These are phyloP conservation scores for Danionella dracula DNA, from an alignment of 2,797 vertebrate genomes.

Conservation along the genomic window DNA sequence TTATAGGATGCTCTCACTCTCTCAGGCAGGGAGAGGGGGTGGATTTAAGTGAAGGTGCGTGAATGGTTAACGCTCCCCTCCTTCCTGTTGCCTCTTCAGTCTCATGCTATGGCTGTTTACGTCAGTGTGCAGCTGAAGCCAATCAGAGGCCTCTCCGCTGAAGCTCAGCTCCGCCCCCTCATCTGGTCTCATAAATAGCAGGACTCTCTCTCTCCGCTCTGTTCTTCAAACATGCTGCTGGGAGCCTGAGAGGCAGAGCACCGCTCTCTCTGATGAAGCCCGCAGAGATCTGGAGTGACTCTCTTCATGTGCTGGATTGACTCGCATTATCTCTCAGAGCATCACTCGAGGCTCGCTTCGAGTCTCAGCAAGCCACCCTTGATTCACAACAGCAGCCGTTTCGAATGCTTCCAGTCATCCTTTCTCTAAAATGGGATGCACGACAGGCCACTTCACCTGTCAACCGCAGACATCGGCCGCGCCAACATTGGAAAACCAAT, in stretches of 20 bases:
- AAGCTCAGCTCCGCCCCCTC: constrained; percentile 56
- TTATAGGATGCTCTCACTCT: constrained; percentile 5
- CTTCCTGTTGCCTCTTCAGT: constrained; percentile 58
- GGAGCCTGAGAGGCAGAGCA: constrained; percentile 52
- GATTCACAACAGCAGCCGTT: no score
- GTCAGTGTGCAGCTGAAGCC: constrained; percentile 55
- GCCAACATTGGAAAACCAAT: constrained; percentile 51
- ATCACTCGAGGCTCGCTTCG: no score
- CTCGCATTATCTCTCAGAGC: no score
- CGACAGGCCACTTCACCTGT: constrained; percentile 72
- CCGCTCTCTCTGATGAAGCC: constrained; percentile 50
- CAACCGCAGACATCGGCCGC: constrained; percentile 62
- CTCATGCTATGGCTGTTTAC: constrained; percentile 57
- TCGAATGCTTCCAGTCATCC: constrained; percentile 19
- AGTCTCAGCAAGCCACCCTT: no score
- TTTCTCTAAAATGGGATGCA: constrained; percentile 76
- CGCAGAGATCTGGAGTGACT: constrained; percentile 59
- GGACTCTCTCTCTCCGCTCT: constrained; percentile 50
- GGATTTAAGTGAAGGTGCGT: constrained; percentile 47
- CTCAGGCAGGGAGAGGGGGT: constrained; percentile 44
- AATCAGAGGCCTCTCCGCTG: constrained; percentile 59
- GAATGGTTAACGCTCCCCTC: constrained; percentile 57
- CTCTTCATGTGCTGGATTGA: constrained; percentile 32
- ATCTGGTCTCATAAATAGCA: constrained; percentile 58
- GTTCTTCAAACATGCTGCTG: constrained; percentile 68